Base-by-base conservation (phyloP, 92 coral and sea anemone genomes). In the Epizoanthus rinbou region DNA sequence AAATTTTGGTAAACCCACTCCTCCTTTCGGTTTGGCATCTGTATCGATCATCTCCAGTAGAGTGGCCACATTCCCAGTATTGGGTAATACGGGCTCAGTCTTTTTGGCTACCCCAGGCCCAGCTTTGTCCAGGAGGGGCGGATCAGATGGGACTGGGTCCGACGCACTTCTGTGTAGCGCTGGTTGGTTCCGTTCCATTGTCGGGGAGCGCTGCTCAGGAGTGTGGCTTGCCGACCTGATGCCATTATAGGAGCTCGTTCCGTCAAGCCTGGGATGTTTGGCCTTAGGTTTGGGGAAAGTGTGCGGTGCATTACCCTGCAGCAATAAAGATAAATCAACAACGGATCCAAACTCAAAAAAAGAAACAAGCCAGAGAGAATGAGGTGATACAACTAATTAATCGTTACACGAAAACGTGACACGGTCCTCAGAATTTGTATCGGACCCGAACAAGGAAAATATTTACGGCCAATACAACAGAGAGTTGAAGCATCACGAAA, bases 231-330 rank as follows among this genome's bases (percentile, higher is more conserved):
- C 94, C 7, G 95, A 89, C 70, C 69, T 78, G 64, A 80, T 67
- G 56, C 91, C 92, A 17, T 81, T 87, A 73, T 85, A 86, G 14
- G 93, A 85, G 71, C 89, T 83, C 59, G 83, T 91, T 41, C 93
- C 86, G 63, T 93, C 98, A 19, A 90, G 90, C 70, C 90, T 91
- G 31, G 88, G 60, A 62, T 85, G 91, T 64, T 91, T 91, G 25
- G 45, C 19, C 82, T 63, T 78, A 9, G 82, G 82, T 43, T 78
- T 78, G 21, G 82, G 82, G 56, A 60, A 78, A 9, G 82, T 60
- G 3, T 78, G 70, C 23, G 82, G 82, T 16, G 82, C 43, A 3
- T 39, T 69, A 33, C 11, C 59, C 82, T 78, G 76, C 3, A 15
- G 16, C 23, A 10, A n/a, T 0, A 23, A 47, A 4, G 9, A 16